phyloP scores from a whole-genome alignment of 1,140 invertebrate species.

The Orius insidiosus region DNA sequence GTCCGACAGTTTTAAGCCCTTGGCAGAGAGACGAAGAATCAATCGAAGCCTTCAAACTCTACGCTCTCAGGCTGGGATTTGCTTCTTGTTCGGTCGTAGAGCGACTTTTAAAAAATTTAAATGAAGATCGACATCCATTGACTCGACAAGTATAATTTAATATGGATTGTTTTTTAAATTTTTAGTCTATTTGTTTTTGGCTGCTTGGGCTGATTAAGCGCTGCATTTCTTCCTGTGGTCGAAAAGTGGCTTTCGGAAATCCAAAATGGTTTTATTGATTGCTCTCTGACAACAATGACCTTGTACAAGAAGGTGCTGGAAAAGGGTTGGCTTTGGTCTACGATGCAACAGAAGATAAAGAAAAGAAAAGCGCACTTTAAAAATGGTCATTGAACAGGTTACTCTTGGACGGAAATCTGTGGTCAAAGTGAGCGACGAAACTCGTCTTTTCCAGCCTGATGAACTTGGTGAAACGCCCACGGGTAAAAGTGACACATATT shows the following conservation, averaged over 20 bases:
- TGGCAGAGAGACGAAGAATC: no score
- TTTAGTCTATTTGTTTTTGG: slow-evolving; percentile 75
- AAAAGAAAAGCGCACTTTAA: slow-evolving; percentile 53
- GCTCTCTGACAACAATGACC: slow-evolving; percentile 73
- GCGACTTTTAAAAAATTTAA: no score
- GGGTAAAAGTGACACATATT: slow-evolving; percentile 48
- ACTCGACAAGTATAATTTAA: no score
- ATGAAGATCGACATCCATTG: no score
- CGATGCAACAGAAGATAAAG: slow-evolving; percentile 47
- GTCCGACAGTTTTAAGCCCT: no score
- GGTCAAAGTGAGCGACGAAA: slow-evolving; percentile 57
- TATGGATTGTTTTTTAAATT: no score
- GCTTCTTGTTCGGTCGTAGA: no score
- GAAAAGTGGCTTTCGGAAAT: slow-evolving; percentile 44
- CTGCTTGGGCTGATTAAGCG: slow-evolving; percentile 63
- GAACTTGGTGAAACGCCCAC: slow-evolving; percentile 66
- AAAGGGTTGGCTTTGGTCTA: slow-evolving; percentile 81
- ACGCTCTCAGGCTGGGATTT: no score
- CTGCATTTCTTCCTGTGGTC: slow-evolving; percentile 49
- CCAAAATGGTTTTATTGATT: slow-evolving; percentile 75
- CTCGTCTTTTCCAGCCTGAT: slow-evolving; percentile 75
- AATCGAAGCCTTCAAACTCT: no score
- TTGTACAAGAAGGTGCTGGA: slow-evolving; percentile 81
- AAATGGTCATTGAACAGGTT: slow-evolving; percentile 62
- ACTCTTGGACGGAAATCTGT: slow-evolving; percentile 53